phyloP scores from a whole-genome alignment of 2,797 vertebrate genomes.

The Onychomys leucogaster region DNA sequence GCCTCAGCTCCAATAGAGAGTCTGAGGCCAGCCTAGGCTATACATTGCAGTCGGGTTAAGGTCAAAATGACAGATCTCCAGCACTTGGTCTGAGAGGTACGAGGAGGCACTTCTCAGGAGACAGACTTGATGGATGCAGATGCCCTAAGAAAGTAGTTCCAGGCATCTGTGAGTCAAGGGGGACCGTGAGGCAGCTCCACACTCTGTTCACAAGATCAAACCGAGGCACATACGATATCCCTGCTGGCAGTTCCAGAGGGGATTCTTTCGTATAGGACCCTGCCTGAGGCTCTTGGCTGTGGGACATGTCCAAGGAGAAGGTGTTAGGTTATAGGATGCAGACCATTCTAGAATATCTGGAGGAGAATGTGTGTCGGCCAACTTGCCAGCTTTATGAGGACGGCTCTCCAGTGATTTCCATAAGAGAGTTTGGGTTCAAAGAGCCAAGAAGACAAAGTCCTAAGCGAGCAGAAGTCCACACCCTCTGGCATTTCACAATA shows the following conservation, averaged over 20 bases:
- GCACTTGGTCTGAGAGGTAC: not conserved
- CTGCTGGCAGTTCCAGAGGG: not conserved
- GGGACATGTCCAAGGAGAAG: not conserved
- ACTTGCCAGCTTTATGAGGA: not conserved
- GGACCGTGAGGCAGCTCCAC: not conserved
- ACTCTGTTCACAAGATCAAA: not conserved
- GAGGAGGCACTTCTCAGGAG: not conserved
- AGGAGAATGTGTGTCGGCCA: not conserved
- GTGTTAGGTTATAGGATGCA: not conserved
- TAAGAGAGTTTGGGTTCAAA: not conserved
- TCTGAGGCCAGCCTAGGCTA: too few species aligned
- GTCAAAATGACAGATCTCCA: not conserved
- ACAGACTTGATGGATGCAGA: not conserved
- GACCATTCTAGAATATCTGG: not conserved
- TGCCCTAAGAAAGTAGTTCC: not conserved
- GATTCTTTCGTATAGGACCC: not conserved
- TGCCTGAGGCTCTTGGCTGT: not conserved
- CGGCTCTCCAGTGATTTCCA: not conserved
- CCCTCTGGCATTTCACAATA: not conserved
- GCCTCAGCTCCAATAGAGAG: not conserved
- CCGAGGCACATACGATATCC: not conserved
- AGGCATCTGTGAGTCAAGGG: not conserved
- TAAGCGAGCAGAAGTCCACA: not conserved
- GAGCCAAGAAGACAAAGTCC: not conserved
- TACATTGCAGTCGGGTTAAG: not conserved